Evolutionary conservation across 2,113 vertebrate genomes (phyloP).

Genomic region (Caranx melampygus): DNA sequence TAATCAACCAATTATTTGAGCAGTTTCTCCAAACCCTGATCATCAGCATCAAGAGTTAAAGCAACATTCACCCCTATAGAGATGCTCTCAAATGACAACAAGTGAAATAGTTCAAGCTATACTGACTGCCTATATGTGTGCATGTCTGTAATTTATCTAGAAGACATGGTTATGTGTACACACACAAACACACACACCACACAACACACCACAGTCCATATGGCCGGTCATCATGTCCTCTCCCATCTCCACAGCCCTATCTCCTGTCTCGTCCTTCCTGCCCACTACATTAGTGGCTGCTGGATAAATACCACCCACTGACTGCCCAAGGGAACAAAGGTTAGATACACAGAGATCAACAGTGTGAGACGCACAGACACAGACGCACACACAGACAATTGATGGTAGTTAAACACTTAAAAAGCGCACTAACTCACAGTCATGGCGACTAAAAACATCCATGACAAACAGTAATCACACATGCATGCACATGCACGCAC

Average conservation of each 20-base stretch:
- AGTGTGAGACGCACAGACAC: slow-evolving; percentile 18
- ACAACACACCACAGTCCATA: slow-evolving; percentile 51
- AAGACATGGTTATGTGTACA: not conserved
- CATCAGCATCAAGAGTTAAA: not conserved
- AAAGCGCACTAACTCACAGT: slow-evolving; percentile 57
- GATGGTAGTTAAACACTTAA: slow-evolving; percentile 73
- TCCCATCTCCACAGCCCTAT: slow-evolving; percentile 54
- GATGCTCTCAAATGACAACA: not conserved
- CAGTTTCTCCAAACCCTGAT: no score
- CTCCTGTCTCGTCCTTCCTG: slow-evolving; percentile 72
- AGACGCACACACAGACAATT: slow-evolving; percentile 32
- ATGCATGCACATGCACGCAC: slow-evolving; percentile 3
- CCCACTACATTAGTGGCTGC: slow-evolving; percentile 77
- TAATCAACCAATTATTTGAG: not conserved
- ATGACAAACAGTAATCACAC: slow-evolving; percentile 39
- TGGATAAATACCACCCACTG: slow-evolving; percentile 76
- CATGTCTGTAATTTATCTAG: not conserved
- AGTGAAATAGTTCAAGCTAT: not conserved
- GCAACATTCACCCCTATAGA: not conserved
- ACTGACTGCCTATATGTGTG: not conserved
- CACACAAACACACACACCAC: not conserved
- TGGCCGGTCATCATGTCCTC: slow-evolving; percentile 59
- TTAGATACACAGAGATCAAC: slow-evolving; percentile 75
- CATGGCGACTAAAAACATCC: slow-evolving; percentile 59
- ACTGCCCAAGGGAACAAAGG: slow-evolving; percentile 76